Evolutionary conservation across 1,140 invertebrate genomes (phyloP), one percentile per base, ranked within the genome.

Genomic region (Brachionus manjavacas): DNA sequence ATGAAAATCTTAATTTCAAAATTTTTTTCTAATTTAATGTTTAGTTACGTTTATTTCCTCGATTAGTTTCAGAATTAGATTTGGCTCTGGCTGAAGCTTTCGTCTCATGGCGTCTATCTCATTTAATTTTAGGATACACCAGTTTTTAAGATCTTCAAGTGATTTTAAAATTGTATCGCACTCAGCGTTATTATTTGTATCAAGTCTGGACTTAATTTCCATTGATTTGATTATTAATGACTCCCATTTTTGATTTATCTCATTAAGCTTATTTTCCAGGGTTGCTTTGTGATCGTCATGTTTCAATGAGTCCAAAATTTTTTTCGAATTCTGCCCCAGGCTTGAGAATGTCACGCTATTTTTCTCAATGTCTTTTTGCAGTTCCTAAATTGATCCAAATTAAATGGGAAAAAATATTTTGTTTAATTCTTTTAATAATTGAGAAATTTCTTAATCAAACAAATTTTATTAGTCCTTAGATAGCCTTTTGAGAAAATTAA

Each of bases 341-440:
- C 41, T 43, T 31, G 35, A 23, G 16, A 41, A 81, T 23, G 55
- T 64, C 16, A 43, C 16, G 35, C 52, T 81, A 39, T 68, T 60
- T 23, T 20, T 64, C 11, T 81, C 79, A 31, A 81, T 68, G n/a
- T 81, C 79, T 81, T 60, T 81, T 68, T 81, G 79, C 20, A 81
- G 39, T 14, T 81, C 79, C 79, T 81, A 31, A 78, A 78, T 31
- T 20, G 23, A 12, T 78, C 12, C 3, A 49, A 20, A 9, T 39
- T 31, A 68, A 68, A 14, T 68, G 25, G n/a, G 28, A 39, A 31
- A 68, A 68, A 43, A 43, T n/a, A 46, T 46, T 46, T 12, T 46
- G 12, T 46, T 46, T 46, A 6, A 7, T 35, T 46, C 14, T 46
- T 46, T 14, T 14, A 46, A 35, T 35, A 7, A 35, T 35, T 35